Conservation (phyloP, 2,888 invertebrate genomes). For the Tillus elongatus region DNA sequence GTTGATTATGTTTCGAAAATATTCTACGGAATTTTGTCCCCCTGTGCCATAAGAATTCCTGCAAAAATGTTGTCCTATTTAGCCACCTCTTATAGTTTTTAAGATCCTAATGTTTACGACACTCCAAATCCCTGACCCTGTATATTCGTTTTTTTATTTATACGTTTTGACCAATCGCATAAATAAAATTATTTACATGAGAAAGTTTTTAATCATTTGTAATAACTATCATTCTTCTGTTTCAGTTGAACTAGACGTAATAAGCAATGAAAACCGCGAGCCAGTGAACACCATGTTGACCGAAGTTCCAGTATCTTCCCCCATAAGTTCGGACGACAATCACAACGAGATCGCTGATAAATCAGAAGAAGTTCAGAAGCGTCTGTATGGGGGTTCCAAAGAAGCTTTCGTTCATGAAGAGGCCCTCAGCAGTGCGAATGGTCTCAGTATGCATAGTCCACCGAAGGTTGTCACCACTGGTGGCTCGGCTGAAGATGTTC, state of each 20-base stretch:
- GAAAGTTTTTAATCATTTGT: no score
- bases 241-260: constrained; percentile 38
- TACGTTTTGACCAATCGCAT: no score
- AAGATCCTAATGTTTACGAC: no score
- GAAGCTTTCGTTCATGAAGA: constrained; percentile 31
- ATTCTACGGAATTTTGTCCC: no score
- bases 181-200: no score
- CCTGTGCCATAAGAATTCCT: no score
- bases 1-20: no score
- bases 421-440: constrained; percentile 24
- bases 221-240: no score
- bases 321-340: constrained; percentile 34
- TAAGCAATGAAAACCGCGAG: constrained; percentile 24
- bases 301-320: constrained; percentile 23
- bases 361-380: constrained; percentile 19
- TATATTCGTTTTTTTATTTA: no score
- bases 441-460: constrained; percentile 27
- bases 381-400: background rate
- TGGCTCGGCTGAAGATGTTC: constrained; percentile 28
- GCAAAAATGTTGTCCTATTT: no score
- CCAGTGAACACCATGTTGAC: constrained; percentile 28
- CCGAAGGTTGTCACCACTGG: constrained; percentile 27
- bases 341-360: constrained; percentile 33
- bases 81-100: no score
- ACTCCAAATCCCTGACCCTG: no score